A percentile compares a stretch with the other conserved stretches of the same genome.
phyloP scores from a whole-genome alignment of 1,140 invertebrate genomes.

The Eupristina koningsbergeri region DNA sequence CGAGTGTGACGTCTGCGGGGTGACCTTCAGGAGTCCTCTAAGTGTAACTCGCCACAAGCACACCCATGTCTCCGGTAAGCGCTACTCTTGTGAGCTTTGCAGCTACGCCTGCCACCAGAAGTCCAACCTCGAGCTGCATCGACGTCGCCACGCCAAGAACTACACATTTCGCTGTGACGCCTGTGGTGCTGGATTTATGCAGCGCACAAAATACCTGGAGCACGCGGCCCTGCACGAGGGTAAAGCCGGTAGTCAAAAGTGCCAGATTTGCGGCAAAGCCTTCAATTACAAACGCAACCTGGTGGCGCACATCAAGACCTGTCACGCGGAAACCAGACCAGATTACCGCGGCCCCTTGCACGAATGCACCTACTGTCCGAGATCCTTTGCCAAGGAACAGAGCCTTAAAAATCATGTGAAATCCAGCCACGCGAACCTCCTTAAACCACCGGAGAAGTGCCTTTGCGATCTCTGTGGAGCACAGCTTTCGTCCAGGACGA shows the following conservation, averaged over 20 bases:
- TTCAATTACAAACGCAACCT: slow-evolving; percentile 46
- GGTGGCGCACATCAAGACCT: slow-evolving; percentile 17
- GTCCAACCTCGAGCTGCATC: slow-evolving; percentile 63
- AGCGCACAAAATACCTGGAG: slow-evolving; percentile 62
- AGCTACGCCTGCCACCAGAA: slow-evolving; percentile 68
- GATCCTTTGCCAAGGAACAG: not conserved
- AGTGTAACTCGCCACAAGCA: slow-evolving; percentile 59
- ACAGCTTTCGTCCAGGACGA: slow-evolving; percentile 80
- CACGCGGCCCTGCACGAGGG: slow-evolving; percentile 37
- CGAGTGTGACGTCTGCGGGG: slow-evolving; percentile 38
- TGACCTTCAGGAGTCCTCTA: slow-evolving; percentile 3
- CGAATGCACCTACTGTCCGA: slow-evolving; percentile 18
- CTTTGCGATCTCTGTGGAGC: slow-evolving; percentile 85
- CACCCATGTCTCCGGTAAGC: slow-evolving; percentile 48
- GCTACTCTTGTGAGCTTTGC: slow-evolving; percentile 57
- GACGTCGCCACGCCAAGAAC: slow-evolving; percentile 24
- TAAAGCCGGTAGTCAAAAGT: slow-evolving; percentile 5
- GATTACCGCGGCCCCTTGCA: not conserved
- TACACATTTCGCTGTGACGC: slow-evolving; percentile 25
- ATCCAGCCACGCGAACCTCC: slow-evolving; percentile 63
- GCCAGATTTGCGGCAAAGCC: slow-evolving; percentile 37
- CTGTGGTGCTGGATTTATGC: slow-evolving; percentile 43
- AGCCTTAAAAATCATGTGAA: slow-evolving; percentile 7
- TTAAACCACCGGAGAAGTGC: slow-evolving; percentile 76
- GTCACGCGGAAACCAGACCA: slow-evolving; percentile 5